Conservation (phyloP, 1,140 invertebrate genomes). For the Leptoteleia sp. region DNA sequence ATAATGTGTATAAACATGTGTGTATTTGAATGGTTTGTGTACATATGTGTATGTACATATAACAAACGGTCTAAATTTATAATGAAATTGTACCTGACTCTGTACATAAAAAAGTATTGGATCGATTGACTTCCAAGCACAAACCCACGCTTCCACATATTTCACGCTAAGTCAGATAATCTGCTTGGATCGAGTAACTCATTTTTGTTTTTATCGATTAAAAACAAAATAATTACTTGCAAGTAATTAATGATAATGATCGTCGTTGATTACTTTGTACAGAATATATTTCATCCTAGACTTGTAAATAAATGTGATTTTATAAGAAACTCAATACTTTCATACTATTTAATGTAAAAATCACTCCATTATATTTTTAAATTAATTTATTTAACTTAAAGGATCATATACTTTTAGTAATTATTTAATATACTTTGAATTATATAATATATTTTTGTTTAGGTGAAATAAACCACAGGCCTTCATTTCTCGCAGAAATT, state of each 20-base stretch:
- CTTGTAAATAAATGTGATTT: conserved; percentile 50
- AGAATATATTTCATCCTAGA: conserved; percentile 16
- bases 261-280: conserved; percentile 22
- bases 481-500: no score
- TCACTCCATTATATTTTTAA: no score
- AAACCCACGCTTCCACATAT: conserved; percentile 4
- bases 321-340: conserved; percentile 14
- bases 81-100: conserved; percentile 25
- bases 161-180: conserved; percentile 1
- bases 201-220: conserved; percentile 17
- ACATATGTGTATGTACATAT: conserved; percentile 3
- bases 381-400: no score
- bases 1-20: conserved; percentile 64
- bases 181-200: conserved; percentile 3
- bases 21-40: background rate
- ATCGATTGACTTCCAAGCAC: background rate
- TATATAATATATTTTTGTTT: no score
- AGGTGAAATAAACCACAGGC: no score
- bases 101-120: conserved; percentile 1
- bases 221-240: background rate
- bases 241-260: conserved; percentile 16
- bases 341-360: no score
- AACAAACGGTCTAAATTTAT: conserved; percentile 1
- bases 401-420: no score
- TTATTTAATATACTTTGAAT: no score